Evolutionary conservation across 2,113 vertebrate species (phyloP).

Genomic region (Centropus bengalensis): DNA sequence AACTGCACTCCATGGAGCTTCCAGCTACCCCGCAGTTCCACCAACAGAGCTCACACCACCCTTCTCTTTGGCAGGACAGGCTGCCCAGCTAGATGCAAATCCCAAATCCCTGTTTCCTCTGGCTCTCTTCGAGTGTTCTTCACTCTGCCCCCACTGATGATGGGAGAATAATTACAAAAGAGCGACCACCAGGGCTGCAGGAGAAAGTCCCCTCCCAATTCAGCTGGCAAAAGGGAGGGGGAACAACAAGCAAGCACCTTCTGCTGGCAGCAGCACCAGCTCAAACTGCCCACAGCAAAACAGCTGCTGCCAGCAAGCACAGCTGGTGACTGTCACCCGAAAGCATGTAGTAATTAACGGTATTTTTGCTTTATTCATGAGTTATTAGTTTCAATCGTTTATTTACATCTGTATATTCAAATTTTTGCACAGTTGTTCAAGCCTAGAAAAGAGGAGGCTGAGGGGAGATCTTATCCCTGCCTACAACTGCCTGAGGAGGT

Average conservation of each 20-base stretch:
- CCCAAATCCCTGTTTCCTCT: neutral
- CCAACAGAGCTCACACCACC: neutral
- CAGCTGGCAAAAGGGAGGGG: neutral
- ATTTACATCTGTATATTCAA: neutral
- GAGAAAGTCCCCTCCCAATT: neutral
- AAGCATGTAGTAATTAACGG: neutral
- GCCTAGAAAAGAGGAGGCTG: too few relatives aligned
- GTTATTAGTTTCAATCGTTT: neutral
- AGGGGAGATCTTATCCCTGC: too few relatives aligned
- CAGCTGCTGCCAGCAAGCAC: neutral
- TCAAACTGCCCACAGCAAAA: neutral
- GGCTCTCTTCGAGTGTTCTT: neutral
- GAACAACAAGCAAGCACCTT: neutral
- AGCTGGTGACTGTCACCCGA: neutral
- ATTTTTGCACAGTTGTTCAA: too few relatives aligned
- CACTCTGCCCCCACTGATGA: neutral
- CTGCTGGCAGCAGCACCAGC: neutral
- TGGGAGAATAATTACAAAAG: neutral
- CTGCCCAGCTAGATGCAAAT: neutral
- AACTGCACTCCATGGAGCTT: neutral
- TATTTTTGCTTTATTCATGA: neutral
- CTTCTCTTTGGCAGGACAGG: neutral
- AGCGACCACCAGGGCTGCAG: neutral
- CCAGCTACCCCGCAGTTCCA: fast-evolving
- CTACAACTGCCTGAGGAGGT: too few relatives aligned